These are phyloP conservation scores for Nipponacmea schrenckii DNA, from an alignment of 2,888 invertebrate genomes.

Conservation along the genomic window DNA sequence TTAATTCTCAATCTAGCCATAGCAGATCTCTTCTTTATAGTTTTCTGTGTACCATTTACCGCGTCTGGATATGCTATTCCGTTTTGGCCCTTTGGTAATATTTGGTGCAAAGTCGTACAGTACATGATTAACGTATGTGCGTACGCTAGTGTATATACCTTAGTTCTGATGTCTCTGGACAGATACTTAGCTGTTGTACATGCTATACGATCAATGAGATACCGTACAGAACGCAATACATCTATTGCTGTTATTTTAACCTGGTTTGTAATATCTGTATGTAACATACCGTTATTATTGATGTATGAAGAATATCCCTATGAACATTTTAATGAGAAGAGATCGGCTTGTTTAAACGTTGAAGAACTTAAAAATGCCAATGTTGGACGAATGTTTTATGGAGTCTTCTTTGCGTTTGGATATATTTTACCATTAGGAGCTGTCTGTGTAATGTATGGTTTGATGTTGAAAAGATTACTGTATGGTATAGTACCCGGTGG, in stretches of 20 bases:
- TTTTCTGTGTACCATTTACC: constrained; percentile 94
- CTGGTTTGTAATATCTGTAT: constrained; percentile 79
- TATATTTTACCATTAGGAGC: constrained; percentile 88
- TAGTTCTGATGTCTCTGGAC: constrained; percentile 93
- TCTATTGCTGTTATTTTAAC: constrained; percentile 80
- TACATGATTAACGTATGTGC: constrained; percentile 92
- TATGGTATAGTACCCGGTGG: constrained; percentile 78
- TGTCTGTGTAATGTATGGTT: constrained; percentile 87
- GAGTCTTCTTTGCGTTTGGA: constrained; percentile 80
- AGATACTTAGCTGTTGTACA: constrained; percentile 91
- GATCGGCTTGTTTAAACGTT: constrained; percentile 54
- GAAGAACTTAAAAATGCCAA: constrained; percentile 18
- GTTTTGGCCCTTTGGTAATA: constrained; percentile 89
- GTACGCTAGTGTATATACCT: constrained; percentile 91
- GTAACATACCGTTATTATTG: constrained; percentile 62
- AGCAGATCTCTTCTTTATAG: constrained; percentile 89
- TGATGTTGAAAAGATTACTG: constrained; percentile 89
- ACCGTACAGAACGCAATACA: constrained; percentile 85
- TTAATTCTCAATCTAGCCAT: constrained; percentile 90
- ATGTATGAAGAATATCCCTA: constrained; percentile 50
- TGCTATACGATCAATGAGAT: constrained; percentile 87
- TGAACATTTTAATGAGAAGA: constrained; percentile 64
- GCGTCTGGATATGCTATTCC: constrained; percentile 88
- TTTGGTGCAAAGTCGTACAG: constrained; percentile 90
- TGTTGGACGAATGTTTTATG: constrained; percentile 44